Base-by-base conservation (phyloP, 2,888 invertebrate genomes). In the Isotomurus palustris region DNA sequence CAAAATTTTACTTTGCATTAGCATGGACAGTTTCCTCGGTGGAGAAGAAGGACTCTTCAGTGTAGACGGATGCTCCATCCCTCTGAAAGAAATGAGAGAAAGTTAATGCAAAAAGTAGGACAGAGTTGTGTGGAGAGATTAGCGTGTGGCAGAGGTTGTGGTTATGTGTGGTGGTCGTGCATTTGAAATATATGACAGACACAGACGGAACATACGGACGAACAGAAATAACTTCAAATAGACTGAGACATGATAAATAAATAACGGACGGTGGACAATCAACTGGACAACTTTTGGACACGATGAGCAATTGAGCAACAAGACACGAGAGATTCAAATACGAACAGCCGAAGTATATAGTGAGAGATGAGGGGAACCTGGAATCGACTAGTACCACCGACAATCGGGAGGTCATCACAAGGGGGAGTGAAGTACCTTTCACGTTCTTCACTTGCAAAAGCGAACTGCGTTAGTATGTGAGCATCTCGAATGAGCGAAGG, bases 401-500 rank as follows among this genome's bases (percentile, higher is more conserved):
- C 22, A 21, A 43, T 24, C 36, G 17, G 36, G 21, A 50, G 22
- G 3, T 50, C 38, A 8, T 50, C 49, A 32, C 49, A 47, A 3
- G 47, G 47, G n/a, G 47, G 47, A 27, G 47, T 35, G 22, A 6
- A 49, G 19, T 19, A 49, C n/a, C 49, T 29, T 14, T 49, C 49
- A 8, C 49, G 36, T 50, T 50, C 50, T 38, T 36, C 38, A 8
- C 25, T 29, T 12, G 58, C 52, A 21, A 58, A 48, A 19, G 49
- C 58, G 21, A 44, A 58, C 29, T 58, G 53, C 1, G 58, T 58
- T 1, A 58, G 28, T 27, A 58, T 53, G 17, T 58, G 41, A n/a
- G 50, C 36, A 17, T 50, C 50, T 17, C 50, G 36, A 38, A 50
- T 27, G 41, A 58, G 49, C 44, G 48, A 32, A 28, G 45, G 29